These are phyloP conservation scores for Onychorhynchus coronatus DNA, from an alignment of 2,113 vertebrate species.

Conservation along the genomic window DNA sequence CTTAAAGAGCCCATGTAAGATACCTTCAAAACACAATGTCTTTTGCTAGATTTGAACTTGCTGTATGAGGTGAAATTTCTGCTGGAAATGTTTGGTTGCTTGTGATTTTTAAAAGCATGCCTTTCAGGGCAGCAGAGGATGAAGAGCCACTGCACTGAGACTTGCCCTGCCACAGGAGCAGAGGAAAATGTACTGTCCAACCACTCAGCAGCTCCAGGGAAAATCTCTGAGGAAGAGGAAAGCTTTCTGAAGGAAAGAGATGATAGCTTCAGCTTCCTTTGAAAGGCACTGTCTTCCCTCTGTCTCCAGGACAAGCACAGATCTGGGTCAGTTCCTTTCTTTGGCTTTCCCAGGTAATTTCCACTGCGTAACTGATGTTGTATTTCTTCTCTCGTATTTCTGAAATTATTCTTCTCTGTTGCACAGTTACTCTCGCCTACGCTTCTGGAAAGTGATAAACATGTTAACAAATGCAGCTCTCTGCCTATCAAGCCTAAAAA, in stretches of 20 bases:
- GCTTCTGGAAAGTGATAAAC: neutral
- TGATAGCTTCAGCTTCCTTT: neutral
- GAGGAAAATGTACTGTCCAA: neutral
- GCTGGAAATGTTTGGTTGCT: neutral
- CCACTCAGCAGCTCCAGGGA: neutral
- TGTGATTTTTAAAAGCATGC: neutral
- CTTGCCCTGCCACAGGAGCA: neutral
- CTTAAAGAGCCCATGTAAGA: neutral
- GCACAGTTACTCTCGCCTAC: fast-evolving
- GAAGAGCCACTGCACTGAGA: neutral
- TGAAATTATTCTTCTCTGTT: neutral
- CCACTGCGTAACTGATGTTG: neutral
- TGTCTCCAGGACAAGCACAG: neutral
- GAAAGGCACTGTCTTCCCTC: neutral
- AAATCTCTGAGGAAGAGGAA: neutral
- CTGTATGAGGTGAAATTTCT: neutral
- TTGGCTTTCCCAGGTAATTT: neutral
- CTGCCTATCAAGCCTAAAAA: neutral
- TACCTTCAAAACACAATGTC: neutral
- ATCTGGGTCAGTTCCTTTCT: neutral
- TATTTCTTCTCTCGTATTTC: neutral
- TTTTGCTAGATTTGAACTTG: neutral
- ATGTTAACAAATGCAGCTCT: neutral
- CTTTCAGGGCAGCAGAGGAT: neutral
- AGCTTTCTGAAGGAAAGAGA: neutral